Base-by-base conservation (phyloP, 2,113 vertebrate species). In the Grammomys surdaster region DNA sequence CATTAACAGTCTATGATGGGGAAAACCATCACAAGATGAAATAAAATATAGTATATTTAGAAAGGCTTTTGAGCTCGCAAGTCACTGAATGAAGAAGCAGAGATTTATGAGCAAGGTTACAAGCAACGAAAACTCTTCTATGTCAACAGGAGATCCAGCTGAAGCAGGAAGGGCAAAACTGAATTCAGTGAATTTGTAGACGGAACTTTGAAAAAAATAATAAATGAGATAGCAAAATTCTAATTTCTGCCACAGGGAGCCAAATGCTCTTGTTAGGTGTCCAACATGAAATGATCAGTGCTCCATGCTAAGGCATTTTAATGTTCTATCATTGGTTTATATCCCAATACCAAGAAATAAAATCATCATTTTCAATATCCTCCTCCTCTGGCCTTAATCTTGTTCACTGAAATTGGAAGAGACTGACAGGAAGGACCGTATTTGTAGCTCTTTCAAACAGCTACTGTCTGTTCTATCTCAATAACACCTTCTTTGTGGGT, bases 61-160 rank as follows among this genome's bases (percentile, higher is more conserved):
- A 95, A 95, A 97, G 86, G 43, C 90, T 96, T 96, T 89, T 94
- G 95, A 96, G 91, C 63, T 95, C 96, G 46, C 60, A 96, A 73
- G 97, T 92, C 7, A 67, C 13, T 77, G 88, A 89, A 72, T 84
- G 91, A 95, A 96, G 97, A 96, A 96, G 70, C 51, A 73, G 40
- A 95, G 90, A 6, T 81, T 93, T 54, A 77, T 54, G n/a, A 78
- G 17, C 80, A 24, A 84, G 77, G 88, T 92, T 87, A 96, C 97
- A 93, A 58, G 26, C 85, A 24, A 51, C 51, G 85, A 67, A 48
- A 91, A 94, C 43, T 22, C 75, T 36, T 84, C 28, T n/a, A 7
- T 58, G 11, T 87, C 73, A 56, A 36, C 16, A 43, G 60, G 10
- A 76, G 40, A 67, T 4, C 40, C 46, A 91, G 80, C 40, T 54